These are phyloP conservation scores for Hypotaenidia philippensis DNA, from an alignment of 2,797 vertebrate species.

Conservation along the genomic window DNA sequence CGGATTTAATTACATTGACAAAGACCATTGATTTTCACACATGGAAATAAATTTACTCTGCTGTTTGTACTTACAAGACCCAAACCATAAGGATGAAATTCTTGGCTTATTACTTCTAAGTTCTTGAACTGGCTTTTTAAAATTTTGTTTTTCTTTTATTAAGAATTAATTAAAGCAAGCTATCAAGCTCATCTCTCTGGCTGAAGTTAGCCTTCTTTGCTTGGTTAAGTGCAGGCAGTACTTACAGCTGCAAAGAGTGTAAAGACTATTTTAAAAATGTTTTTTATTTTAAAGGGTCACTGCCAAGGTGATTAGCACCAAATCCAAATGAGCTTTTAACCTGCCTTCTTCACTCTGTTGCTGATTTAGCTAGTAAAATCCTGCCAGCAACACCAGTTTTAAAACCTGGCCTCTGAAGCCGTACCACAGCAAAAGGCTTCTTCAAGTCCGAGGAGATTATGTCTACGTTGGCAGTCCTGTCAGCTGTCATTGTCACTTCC, in stretches of 20 bases:
- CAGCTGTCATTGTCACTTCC: conserved; percentile 48
- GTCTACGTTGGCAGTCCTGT: neutral
- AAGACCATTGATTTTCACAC: conserved; percentile 21
- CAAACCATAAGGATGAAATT: neutral
- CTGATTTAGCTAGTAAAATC: neutral
- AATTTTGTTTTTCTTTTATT: neutral
- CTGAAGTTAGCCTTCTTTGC: neutral
- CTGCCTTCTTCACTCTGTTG: neutral
- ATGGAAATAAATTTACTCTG: neutral
- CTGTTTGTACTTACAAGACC: neutral
- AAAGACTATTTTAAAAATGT: neutral
- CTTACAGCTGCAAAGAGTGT: neutral
- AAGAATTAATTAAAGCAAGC: conserved; percentile 35
- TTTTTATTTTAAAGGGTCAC: conserved; percentile 17
- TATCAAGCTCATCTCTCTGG: conserved; percentile 24
- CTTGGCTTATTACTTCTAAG: conserved; percentile 1
- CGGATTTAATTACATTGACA: neutral
- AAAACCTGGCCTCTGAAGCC: neutral
- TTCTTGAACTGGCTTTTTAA: conserved; percentile 1
- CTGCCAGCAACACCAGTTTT: neutral
- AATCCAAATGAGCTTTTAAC: conserved; percentile 36
- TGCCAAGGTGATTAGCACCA: conserved; percentile 42
- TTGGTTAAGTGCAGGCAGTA: neutral
- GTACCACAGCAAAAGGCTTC: neutral
- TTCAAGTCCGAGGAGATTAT: conserved; percentile 34